Evolutionary conservation across 2,797 vertebrate genomes (phyloP).

Genomic region (Delichon dasypus): DNA sequence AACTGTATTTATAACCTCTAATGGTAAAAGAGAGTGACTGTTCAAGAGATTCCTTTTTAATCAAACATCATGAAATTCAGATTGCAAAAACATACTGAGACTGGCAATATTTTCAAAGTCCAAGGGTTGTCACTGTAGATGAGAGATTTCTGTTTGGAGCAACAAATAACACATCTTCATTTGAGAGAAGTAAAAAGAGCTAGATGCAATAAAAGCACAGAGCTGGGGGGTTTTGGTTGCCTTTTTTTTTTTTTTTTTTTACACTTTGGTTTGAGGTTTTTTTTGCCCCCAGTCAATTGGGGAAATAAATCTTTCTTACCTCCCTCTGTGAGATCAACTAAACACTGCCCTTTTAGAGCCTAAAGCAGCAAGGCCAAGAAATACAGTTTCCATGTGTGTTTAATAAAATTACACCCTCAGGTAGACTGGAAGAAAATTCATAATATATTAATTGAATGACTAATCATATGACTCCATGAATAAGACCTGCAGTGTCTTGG

Average conservation of each 20-base stretch:
- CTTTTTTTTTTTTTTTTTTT: too few species aligned
- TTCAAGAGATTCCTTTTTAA: background rate
- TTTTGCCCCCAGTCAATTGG: rapidly evolving
- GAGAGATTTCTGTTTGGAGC: background rate
- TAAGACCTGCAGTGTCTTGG: background rate
- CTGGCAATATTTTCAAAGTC: background rate
- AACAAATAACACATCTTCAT: background rate
- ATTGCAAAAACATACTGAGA: background rate
- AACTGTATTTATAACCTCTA: background rate
- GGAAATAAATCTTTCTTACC: background rate
- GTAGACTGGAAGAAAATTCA: background rate
- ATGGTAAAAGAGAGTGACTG: background rate
- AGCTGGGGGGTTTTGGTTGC: rapidly evolving
- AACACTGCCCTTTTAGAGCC: background rate
- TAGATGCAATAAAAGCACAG: background rate
- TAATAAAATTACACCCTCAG: background rate
- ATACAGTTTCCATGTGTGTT: background rate
- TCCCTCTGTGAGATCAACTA: background rate
- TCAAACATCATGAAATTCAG: background rate
- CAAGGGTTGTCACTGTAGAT: background rate
- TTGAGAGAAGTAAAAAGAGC: background rate
- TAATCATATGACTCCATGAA: background rate
- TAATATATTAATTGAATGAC: background rate
- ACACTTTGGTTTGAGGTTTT: background rate
- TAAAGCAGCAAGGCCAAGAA: background rate